Evolutionary conservation across 2,797 vertebrate species (phyloP).

Genomic region (Linurgus olivaceus): DNA sequence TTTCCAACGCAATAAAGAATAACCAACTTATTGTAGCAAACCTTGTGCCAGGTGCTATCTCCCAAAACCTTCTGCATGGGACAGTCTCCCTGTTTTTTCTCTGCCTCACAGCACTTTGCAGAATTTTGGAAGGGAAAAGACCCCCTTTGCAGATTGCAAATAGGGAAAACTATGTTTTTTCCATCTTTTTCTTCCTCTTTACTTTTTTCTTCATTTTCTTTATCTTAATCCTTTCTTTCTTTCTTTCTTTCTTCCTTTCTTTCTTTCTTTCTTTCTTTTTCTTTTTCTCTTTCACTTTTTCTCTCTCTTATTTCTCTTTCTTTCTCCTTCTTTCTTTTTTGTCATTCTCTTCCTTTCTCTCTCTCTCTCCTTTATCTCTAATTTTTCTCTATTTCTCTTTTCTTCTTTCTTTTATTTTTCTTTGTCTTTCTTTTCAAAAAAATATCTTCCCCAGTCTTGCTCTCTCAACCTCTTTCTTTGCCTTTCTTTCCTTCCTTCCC

Average conservation of each 20-base stretch:
- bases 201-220: background rate
- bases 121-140: slow-evolving; percentile 42
- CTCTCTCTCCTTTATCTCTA: background rate
- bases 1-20: slow-evolving; percentile 68
- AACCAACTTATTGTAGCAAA: slow-evolving; percentile 61
- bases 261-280: fast-evolving
- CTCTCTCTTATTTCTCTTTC: background rate
- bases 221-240: background rate
- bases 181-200: background rate
- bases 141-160: background rate
- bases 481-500: background rate
- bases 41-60: slow-evolving; percentile 48
- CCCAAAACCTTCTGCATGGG: slow-evolving; percentile 51
- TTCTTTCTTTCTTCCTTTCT: fast-evolving
- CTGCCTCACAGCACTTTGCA: slow-evolving; percentile 19
- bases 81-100: slow-evolving; percentile 53
- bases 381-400: background rate
- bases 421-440: background rate
- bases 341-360: background rate
- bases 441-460: background rate
- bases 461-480: background rate
- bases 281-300: background rate
- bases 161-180: fast-evolving
- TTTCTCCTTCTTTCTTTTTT: background rate
- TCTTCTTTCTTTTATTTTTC: background rate